phyloP scores from a whole-genome alignment of 2,888 invertebrate species.

The Ormyrus rosae region DNA sequence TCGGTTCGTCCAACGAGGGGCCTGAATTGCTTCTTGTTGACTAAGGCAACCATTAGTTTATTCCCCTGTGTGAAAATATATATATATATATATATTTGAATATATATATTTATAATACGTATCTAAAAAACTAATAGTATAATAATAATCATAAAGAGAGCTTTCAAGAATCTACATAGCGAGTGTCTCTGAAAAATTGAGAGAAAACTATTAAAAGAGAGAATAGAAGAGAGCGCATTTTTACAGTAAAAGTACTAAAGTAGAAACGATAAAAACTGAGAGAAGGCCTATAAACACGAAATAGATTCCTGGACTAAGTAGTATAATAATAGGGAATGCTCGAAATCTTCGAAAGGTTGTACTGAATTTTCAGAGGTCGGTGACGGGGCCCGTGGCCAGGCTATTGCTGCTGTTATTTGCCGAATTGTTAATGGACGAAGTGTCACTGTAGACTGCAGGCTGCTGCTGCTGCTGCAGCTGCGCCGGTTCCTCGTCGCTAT shows the following conservation, averaged over 20 bases:
- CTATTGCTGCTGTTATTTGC: slow-evolving; percentile 35
- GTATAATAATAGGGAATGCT: too few species aligned
- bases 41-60: too few species aligned
- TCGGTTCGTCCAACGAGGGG: too few species aligned
- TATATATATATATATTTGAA: too few species aligned
- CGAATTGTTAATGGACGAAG: slow-evolving; percentile 6
- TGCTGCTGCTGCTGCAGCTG: slow-evolving; percentile 14
- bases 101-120: too few species aligned
- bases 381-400: slow-evolving; percentile 66
- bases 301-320: too few species aligned
- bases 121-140: slow-evolving; percentile 18
- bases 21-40: too few species aligned
- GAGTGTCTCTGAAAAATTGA: slow-evolving; percentile 10
- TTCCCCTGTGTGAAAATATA: too few species aligned
- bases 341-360: too few species aligned
- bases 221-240: slow-evolving; percentile 5
- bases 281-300: too few species aligned
- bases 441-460: slow-evolving; percentile 40
- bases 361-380: slow-evolving; percentile 64
- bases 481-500: neutral
- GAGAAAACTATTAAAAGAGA: neutral
- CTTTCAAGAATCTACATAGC: slow-evolving; percentile 19
- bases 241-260: neutral
- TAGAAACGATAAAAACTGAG: too few species aligned
- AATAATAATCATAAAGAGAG: slow-evolving; percentile 15